A percentile compares a stretch with the other conserved stretches of the same genome.
These are phyloP conservation scores for Acestrorhynchus altus DNA, from an alignment of 2,797 vertebrate genomes.

Conservation along the genomic window DNA sequence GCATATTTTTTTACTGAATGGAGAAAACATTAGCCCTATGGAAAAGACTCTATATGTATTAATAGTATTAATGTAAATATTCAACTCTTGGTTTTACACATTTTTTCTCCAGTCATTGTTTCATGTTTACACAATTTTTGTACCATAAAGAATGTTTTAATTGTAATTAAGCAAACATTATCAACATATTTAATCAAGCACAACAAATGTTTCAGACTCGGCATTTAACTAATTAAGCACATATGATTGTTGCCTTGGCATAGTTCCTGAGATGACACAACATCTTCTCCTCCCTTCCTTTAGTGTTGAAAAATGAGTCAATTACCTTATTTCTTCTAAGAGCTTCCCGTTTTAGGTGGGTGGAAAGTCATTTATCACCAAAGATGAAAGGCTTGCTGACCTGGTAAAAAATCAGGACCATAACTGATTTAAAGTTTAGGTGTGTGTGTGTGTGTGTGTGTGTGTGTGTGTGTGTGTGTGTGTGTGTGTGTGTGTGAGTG, in stretches of 20 bases:
- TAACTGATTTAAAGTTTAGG: conserved; percentile 65
- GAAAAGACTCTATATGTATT: too few species aligned
- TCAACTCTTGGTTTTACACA: not conserved
- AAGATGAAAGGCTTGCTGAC: conserved; percentile 68
- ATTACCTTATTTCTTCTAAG: conserved; percentile 69
- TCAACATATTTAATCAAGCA: not conserved
- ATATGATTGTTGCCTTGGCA: not conserved
- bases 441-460: conserved; percentile 33
- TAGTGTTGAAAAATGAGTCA: conserved; percentile 73
- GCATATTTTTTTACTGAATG: not conserved
- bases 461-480: conserved; percentile 37
- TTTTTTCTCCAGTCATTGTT: not conserved
- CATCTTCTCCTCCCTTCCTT: conserved; percentile 4
- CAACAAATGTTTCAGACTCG: not conserved
- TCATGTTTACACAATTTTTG: conserved; percentile 24
- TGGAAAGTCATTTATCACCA: conserved; percentile 71
- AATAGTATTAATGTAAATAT: too few species aligned
- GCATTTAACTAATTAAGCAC: conserved; percentile 18
- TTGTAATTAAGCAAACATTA: conserved; percentile 6
- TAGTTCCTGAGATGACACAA: conserved; percentile 7
- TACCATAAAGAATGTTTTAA: conserved; percentile 6
- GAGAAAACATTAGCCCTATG: not conserved
- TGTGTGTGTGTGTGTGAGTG: conserved; percentile 1
- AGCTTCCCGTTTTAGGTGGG: conserved; percentile 66
- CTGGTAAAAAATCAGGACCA: conserved; percentile 66